Percentiles rank a stretch among this genome's conserved stretches.
These are phyloP conservation scores for Danio albolineatus DNA, from an alignment of 2,797 vertebrate genomes.

Conservation along the genomic window DNA sequence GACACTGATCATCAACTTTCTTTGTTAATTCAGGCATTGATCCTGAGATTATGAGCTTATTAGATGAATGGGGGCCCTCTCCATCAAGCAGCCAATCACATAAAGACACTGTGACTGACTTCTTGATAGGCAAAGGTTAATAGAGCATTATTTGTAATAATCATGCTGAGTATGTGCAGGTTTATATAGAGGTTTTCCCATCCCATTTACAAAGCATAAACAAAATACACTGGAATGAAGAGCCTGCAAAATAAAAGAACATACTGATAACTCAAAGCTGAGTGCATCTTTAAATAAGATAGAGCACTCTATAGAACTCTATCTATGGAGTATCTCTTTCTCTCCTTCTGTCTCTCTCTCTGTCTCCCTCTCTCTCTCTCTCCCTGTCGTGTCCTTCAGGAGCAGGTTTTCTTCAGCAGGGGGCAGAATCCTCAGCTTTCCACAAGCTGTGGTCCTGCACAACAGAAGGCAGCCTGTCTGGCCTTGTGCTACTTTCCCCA, in stretches of 20 bases:
- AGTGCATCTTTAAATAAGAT: conserved; percentile 1
- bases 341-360: neutral
- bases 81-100: too few relatives aligned
- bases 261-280: too few relatives aligned
- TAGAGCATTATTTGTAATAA: neutral
- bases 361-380: conserved; percentile 1
- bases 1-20: too few relatives aligned
- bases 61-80: too few relatives aligned
- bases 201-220: neutral
- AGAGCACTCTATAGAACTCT: neutral
- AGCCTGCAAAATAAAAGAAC: neutral
- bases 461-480: conserved; percentile 60
- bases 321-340: neutral
- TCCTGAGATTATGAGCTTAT: too few relatives aligned
- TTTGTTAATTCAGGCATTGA: too few relatives aligned
- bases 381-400: conserved; percentile 52
- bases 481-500: conserved; percentile 56
- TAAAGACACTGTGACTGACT: too few relatives aligned
- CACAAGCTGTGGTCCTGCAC: conserved; percentile 58
- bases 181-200: neutral
- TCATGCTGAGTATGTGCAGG: neutral
- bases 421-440: conserved; percentile 53
- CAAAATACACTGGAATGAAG: neutral
- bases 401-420: conserved; percentile 61
- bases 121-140: too few relatives aligned